Conservation (phyloP, 2,888 invertebrate species). For the Epistrophe eligans region DNA sequence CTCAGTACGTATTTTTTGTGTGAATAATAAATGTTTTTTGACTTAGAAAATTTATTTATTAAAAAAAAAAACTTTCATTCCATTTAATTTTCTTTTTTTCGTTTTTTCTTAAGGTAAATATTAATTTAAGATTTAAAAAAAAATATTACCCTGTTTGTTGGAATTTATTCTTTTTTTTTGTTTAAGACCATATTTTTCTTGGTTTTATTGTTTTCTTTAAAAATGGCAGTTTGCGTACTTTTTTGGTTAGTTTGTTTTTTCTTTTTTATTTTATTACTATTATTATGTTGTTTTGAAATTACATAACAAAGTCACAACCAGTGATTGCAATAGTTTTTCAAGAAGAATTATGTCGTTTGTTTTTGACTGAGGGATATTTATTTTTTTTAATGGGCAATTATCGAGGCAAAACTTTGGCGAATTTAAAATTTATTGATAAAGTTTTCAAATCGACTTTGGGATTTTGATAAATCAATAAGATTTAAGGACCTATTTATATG, state of each 20-base stretch:
- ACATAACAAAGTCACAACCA: slow-evolving; percentile 58
- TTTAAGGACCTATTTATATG: background rate
- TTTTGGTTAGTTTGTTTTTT: slow-evolving; percentile 54
- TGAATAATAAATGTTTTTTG: slow-evolving; percentile 38
- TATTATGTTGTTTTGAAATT: slow-evolving; percentile 24
- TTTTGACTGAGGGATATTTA: background rate
- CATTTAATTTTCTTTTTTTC: background rate
- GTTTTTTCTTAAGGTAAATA: slow-evolving; percentile 38
- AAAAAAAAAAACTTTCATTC: slow-evolving; percentile 43
- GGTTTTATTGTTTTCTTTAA: slow-evolving; percentile 26
- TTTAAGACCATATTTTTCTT: slow-evolving; percentile 31
- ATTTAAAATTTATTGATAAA: slow-evolving; percentile 6
- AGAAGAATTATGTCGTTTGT: background rate
- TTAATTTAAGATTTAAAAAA: slow-evolving; percentile 33
- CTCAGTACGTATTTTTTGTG: slow-evolving; percentile 70
- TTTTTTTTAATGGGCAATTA: slow-evolving; percentile 9
- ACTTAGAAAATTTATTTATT: slow-evolving; percentile 54
- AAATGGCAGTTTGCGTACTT: slow-evolving; percentile 69
- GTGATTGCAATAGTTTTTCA: slow-evolving; percentile 48
- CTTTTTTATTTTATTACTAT: background rate
- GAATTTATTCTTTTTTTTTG: slow-evolving; percentile 15
- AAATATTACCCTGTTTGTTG: slow-evolving; percentile 63
- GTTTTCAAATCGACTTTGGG: background rate
- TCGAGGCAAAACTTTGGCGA: slow-evolving; percentile 22
- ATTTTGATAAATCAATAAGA: background rate